Evolutionary conservation across 2,888 invertebrate species (phyloP).

Genomic region (Nomada fabriciana): DNA sequence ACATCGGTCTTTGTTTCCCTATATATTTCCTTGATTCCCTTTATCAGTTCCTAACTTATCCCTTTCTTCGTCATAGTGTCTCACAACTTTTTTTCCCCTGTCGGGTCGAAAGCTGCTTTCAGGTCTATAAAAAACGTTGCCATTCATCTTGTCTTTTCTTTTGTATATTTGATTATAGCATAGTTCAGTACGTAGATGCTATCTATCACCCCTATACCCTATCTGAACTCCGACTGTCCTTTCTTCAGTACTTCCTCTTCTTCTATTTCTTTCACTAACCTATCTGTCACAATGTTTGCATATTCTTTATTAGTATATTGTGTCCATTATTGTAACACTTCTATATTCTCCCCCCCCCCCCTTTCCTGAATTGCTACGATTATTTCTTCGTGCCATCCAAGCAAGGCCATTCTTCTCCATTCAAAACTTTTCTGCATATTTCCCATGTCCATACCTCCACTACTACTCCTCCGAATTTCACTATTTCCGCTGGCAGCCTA

Average conservation of each 20-base stretch:
- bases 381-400: background rate
- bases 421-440: no score
- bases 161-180: background rate
- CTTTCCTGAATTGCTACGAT: background rate
- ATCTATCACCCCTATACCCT: background rate
- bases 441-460: no score
- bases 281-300: background rate
- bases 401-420: no score
- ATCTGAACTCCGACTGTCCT: background rate
- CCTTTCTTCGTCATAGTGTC: background rate
- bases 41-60: background rate
- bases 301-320: background rate
- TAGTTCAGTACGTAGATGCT: background rate
- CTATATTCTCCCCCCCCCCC: background rate
- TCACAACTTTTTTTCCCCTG: background rate
- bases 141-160: background rate
- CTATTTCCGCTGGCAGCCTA: no score
- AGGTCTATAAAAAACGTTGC: background rate
- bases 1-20: background rate
- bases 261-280: background rate
- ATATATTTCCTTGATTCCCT: background rate
- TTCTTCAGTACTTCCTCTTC: background rate
- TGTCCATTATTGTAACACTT: background rate
- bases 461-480: no score
- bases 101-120: background rate